Conservation (phyloP, 2,113 vertebrate genomes). For the Sigmodon hispidus region DNA sequence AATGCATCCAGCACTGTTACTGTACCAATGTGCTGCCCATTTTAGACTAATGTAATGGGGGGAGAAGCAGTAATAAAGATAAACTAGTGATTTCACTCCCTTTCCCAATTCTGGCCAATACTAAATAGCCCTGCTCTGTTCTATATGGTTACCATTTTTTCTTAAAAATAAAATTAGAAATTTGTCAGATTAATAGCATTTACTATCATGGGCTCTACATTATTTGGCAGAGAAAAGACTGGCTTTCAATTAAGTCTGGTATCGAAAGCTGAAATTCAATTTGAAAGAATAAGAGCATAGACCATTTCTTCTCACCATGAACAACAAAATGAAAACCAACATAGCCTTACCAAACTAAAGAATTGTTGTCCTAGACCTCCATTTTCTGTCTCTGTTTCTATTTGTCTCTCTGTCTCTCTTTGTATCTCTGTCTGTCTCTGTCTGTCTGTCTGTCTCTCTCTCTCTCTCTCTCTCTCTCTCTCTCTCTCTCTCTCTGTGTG, state of each 20-base stretch:
- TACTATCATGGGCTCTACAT: too few species aligned
- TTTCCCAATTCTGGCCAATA: not conserved
- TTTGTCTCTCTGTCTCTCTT: not conserved
- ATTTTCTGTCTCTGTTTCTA: not conserved
- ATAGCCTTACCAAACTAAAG: not conserved
- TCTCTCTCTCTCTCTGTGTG: not conserved
- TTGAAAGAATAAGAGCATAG: not conserved
- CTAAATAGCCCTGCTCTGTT: not conserved
- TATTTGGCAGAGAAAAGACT: not conserved
- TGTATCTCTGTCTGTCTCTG: too few species aligned
- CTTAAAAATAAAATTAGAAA: slow-evolving; percentile 46
- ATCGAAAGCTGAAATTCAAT: not conserved
- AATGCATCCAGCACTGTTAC: not conserved
- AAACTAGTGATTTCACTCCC: slow-evolving; percentile 23
- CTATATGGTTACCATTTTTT: not conserved
- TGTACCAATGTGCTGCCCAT: not conserved
- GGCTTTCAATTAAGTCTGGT: not conserved
- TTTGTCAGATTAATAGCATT: not conserved
- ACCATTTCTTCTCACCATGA: not conserved
- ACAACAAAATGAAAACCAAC: not conserved
- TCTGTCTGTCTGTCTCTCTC: not conserved
- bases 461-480: not conserved
- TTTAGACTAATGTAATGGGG: slow-evolving; percentile 41
- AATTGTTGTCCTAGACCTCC: not conserved
- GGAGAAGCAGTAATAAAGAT: slow-evolving; percentile 32